Evolutionary conservation across 2,113 vertebrate genomes (phyloP), one percentile per base, ranked within the genome.

Genomic region (Orycteropus afer): DNA sequence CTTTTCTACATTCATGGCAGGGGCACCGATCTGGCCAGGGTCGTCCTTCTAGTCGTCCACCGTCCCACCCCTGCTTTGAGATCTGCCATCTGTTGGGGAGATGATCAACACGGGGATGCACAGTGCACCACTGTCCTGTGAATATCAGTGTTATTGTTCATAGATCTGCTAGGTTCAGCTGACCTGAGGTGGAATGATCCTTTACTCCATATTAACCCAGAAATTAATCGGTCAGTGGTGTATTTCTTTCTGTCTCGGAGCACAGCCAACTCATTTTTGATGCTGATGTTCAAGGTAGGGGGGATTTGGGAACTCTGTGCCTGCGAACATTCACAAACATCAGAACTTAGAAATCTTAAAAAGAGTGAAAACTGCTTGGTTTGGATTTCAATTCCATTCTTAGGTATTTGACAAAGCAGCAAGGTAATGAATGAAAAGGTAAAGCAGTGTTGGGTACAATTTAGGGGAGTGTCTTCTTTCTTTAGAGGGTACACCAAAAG

Each of bases 381-480:
- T 71, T 84, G 65, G 86, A 81, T 97, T 97, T 96, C 86, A 96
- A 96, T 97, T 97, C 82, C 96, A 57, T 88, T 22, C 94, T 96
- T 55, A 83, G 89, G 42, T 96, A 9, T 93, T 97, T 97, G 94
- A 88, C 94, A 80, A 69, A 93, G 79, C n/a, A 53, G 53, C 63
- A 91, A 51, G 2, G 79, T 94, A 96, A 95, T 94, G 97, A 98
- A 96, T 94, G 89, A 96, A 86, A 94, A 94, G 59, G 10, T 37
- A 93, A 90, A 91, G 29, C 49, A 78, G 12, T 96, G 80, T 97
- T 98, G 96, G 92, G 18, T 96, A 97, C 98, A 98, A 97, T 96
- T 95, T 95, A 94, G 89, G 89, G 27, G 51, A 74, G 29, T 92
- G 82, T 94, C 53, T 57, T 1, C 42, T 37, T 5, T 93, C 95